Base-by-base conservation (phyloP, 92 coral and sea anemone genomes). In the Porites cylindrica region DNA sequence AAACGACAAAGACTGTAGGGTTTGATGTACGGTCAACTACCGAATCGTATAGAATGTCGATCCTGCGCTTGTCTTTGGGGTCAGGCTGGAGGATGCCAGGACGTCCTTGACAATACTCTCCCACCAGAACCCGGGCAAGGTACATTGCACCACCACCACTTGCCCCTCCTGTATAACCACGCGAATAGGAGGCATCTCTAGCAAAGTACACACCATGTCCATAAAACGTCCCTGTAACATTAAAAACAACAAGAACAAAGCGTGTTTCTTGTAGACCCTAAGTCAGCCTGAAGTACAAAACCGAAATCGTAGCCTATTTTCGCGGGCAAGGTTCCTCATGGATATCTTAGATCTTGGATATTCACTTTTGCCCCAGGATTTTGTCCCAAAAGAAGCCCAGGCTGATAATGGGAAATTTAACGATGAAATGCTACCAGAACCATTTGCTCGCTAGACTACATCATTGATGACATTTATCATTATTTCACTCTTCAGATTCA, bases 41-140 rank as follows among this genome's bases (percentile, higher is more conserved):
- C n/a, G 66, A 62, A 17, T 62, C 66, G 1, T 23, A 10, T 4
- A 67, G 13, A 23, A 67, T 24, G 6, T 26, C 50, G 7, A 47
- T 1, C 26, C 50, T 67, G 2, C 24, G 24, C 24, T 23, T 23
- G 24, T 67, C 12, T 67, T 67, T 67, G 3, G 72, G 50, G 26
- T 43, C 43, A 21, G 72, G 72, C 10, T 13, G 10, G 14, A 10
- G 9, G 5, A 24, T 0, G 4, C 13, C 17, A 2, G 43, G 0
- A 67, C 4, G 12, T 1, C 72, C 72, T 24, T 10, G 32, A 67
- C 72, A 67, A 11, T 67, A 67, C 18, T 67, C 6, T 24, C 72
- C 72, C 1, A 67, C 72, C 13, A 67, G 72, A 51, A 67, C 72
- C 10, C 72, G 43, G 43, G 47, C 72, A 67, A 67, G 72, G 72